Base-by-base conservation (phyloP, 1,140 invertebrate species). In the Gryllus bimaculatus region DNA sequence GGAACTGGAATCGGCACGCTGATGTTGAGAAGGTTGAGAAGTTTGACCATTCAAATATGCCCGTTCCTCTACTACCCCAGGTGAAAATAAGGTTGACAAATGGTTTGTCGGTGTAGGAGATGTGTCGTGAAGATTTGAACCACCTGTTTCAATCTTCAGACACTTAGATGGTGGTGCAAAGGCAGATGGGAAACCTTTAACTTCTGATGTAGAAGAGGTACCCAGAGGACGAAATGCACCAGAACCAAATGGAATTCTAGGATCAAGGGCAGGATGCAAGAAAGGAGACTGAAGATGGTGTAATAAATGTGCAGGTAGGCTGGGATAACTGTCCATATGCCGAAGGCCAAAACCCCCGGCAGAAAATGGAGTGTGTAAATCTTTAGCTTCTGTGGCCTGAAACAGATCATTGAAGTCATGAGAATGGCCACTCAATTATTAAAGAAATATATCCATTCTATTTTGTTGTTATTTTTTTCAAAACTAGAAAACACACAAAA, bases 91-190 rank as follows among this genome's bases (percentile, higher is more conserved):
- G 76, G 86, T 87, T 76, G 86, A 86, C 84, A 87, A 49, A 47
- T 80, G 79, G 66, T 78, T 80, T 13, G 76, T 54, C 10, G 79
- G 10, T n/a, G 77, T 49, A 18, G 78, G 26, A 18, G 77, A 78
- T 18, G 47, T 12, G 83, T 84, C 79, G 85, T 81, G 82, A 84
- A 83, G n/a, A 78, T 80, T 80, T 75, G 83, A 83, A 79, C 81
- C 82, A 76, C 82, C 85, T 79, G 86, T 85, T 79, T 88, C 88
- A 78, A 88, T 85, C 81, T 89, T 88, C 39, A 88, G 83, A 81
- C 88, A 88, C 85, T 89, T 89, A 78, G 85, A 86, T 48, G 87
- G 87, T n/a, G 87, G 87, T 48, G 88, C 87, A 81, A 89, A 89
- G 20, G 88, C 88, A 75, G 87, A 89, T 15, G 89, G 87, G 48